A percentile compares a stretch with the other conserved stretches of the same genome.
These are phyloP conservation scores for Seriola aureovittata DNA, from an alignment of 2,113 vertebrate species.

Conservation along the genomic window DNA sequence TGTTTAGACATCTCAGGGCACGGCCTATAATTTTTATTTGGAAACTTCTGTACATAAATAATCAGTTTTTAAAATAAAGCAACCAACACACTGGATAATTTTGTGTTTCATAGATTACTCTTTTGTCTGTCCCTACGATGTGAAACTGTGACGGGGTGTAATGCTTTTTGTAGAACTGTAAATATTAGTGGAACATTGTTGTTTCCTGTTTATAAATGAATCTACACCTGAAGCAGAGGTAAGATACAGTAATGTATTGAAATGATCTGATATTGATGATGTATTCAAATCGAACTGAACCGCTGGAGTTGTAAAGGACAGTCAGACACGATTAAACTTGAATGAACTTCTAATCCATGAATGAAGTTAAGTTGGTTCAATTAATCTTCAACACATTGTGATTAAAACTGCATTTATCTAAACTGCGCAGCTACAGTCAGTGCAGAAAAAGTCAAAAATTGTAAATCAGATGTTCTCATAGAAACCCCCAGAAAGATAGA, in stretches of 20 bases:
- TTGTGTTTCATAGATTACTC: constrained; percentile 28
- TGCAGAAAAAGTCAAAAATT: too few species aligned
- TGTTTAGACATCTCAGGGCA: constrained; percentile 63
- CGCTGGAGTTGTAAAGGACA: constrained; percentile 5
- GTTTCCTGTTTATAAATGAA: constrained; percentile 26
- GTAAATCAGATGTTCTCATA: too few species aligned
- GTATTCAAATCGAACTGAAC: not conserved
- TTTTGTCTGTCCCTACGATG: constrained; percentile 6
- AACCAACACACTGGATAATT: constrained; percentile 13
- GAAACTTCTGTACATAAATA: constrained; percentile 34
- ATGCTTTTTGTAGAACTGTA: constrained; percentile 34
- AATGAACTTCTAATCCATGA: not conserved
- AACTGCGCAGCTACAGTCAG: too few species aligned
- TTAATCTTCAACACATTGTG: not conserved
- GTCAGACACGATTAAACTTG: not conserved
- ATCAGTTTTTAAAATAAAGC: constrained; percentile 52
- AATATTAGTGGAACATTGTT: constrained; percentile 4
- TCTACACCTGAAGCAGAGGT: not conserved
- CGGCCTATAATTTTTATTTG: constrained; percentile 47
- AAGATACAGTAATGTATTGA: not conserved
- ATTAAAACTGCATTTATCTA: not conserved
- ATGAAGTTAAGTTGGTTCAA: constrained; percentile 13
- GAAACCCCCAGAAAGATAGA: too few species aligned
- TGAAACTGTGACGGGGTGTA: not conserved
- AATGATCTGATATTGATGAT: constrained; percentile 4